Evolutionary conservation across 2,888 invertebrate genomes (phyloP).

Genomic region (Branchinecta sandiegonensis): DNA sequence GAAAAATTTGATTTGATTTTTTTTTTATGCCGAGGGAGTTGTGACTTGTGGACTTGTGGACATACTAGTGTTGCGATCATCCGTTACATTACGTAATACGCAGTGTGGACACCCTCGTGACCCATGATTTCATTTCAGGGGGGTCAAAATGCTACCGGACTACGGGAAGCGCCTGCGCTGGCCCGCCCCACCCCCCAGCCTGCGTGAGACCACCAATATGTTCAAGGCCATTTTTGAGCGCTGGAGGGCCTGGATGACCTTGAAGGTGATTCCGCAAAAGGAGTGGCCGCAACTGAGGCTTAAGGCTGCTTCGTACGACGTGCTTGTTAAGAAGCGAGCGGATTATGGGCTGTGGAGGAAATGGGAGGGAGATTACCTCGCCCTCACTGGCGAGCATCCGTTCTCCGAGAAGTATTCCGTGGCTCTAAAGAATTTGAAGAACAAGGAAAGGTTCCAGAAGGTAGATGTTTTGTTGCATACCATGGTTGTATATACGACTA

Average conservation of each 20-base stretch:
- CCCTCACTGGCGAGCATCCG: conserved; percentile 50
- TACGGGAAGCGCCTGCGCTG: conserved; percentile 63
- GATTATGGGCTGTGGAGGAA: conserved; percentile 60
- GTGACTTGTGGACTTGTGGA: too few species aligned
- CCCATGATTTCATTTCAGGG: conserved; percentile 17
- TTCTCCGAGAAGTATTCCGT: conserved; percentile 48
- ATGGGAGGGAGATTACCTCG: conserved; percentile 73
- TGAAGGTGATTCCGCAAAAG: conserved; percentile 58
- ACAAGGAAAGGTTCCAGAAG: conserved; percentile 47
- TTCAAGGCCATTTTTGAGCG: conserved; percentile 51
- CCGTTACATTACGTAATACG: too few species aligned
- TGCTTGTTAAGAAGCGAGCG: conserved; percentile 47
- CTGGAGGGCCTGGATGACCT: conserved; percentile 76
- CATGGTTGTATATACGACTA: too few species aligned
- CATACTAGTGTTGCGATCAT: too few species aligned
- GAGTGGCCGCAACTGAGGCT: conserved; percentile 78
- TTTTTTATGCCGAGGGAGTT: too few species aligned
- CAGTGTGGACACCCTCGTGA: too few species aligned
- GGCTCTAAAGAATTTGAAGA: conserved; percentile 51
- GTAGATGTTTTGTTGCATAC: too few species aligned
- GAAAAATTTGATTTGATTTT: too few species aligned
- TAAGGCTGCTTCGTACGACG: conserved; percentile 57
- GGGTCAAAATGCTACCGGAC: conserved; percentile 41
- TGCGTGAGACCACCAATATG: conserved; percentile 46
- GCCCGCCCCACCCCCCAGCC: conserved; percentile 53